phyloP scores from a whole-genome alignment of 2,888 invertebrate genomes.

The Eugnorisma glareosa region DNA sequence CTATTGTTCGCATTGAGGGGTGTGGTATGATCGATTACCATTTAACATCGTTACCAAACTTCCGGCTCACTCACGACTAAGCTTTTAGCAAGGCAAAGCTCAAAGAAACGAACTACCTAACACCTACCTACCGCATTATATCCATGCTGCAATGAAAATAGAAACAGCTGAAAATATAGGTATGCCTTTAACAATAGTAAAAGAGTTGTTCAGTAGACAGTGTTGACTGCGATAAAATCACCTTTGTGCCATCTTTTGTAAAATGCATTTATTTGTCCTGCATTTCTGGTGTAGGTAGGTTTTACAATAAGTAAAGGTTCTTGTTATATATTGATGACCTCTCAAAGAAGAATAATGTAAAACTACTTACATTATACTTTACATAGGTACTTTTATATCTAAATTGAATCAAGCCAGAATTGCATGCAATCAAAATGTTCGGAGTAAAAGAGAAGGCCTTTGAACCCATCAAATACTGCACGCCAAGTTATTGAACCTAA shows the following conservation, averaged over 20 bases:
- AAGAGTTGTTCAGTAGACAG: constrained; percentile 11
- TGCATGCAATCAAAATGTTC: not conserved
- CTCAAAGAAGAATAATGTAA: not conserved
- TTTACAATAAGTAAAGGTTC: not conserved
- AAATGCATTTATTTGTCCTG: constrained; percentile 10
- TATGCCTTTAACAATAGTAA: not conserved
- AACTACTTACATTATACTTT: not conserved
- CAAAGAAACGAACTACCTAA: constrained; percentile 1
- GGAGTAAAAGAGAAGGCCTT: not conserved
- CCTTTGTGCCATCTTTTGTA: constrained; percentile 1
- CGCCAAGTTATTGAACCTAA: constrained; percentile 9
- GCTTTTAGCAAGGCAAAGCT: constrained; percentile 41
- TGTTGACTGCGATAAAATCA: constrained; percentile 16
- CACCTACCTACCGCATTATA: constrained; percentile 11
- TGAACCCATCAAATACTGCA: constrained; percentile 12
- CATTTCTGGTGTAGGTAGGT: not conserved
- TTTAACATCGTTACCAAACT: constrained; percentile 42
- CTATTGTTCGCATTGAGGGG: constrained; percentile 30
- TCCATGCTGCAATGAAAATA: not conserved
- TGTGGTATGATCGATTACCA: constrained; percentile 47
- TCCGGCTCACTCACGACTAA: constrained; percentile 38
- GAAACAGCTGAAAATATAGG: not conserved
- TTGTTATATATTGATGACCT: not conserved
- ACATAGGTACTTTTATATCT: not conserved
- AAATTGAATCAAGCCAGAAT: not conserved